Percentiles rank a stretch among this genome's conserved stretches.
Evolutionary conservation across 2,888 invertebrate genomes (phyloP).

Genomic region (Coenonympha glycerion): DNA sequence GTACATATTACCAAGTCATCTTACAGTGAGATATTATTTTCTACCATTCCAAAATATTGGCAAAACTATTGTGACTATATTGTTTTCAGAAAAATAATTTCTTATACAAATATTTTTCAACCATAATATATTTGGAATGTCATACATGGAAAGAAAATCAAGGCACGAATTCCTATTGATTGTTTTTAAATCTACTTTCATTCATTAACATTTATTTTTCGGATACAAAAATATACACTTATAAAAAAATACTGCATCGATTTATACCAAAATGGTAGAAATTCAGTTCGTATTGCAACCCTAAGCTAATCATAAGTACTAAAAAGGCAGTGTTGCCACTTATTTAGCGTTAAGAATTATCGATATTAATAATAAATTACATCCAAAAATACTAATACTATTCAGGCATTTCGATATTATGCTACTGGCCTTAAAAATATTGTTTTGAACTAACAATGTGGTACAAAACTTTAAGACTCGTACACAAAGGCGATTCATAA

Average conservation of each 20-base stretch:
- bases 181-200: no score
- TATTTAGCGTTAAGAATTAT: background rate
- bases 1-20: no score
- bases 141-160: constrained; percentile 1
- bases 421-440: constrained; percentile 15
- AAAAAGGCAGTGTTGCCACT: constrained; percentile 12
- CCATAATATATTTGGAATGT: no score
- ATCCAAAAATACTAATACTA: constrained; percentile 19
- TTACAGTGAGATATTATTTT: no score
- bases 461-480: background rate
- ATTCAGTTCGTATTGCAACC: constrained; percentile 11
- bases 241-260: constrained; percentile 3
- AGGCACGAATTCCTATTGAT: constrained; percentile 12
- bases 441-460: background rate
- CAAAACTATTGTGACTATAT: no score
- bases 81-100: background rate
- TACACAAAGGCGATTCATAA: no score
- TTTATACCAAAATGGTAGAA: constrained; percentile 3
- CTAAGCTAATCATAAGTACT: constrained; percentile 21
- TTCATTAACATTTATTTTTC: constrained; percentile 1
- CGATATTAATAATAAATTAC: constrained; percentile 8
- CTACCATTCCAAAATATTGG: no score
- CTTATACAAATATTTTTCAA: no score
- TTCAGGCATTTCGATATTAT: constrained; percentile 14
- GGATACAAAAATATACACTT: constrained; percentile 19